phyloP scores from a whole-genome alignment of 2,113 vertebrate genomes.

The Turdus rufiventris region DNA sequence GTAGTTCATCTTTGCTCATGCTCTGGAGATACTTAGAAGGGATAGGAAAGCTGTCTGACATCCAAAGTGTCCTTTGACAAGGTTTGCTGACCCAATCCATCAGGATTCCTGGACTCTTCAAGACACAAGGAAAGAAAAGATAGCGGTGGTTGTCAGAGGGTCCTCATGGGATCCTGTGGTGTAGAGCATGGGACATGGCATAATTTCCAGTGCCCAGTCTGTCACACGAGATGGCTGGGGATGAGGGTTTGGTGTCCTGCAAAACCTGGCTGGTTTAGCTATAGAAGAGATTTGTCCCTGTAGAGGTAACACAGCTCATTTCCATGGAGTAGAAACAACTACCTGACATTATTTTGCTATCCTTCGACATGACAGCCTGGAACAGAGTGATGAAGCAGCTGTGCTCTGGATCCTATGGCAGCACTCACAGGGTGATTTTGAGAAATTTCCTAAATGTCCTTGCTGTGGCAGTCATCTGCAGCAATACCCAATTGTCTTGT shows the following conservation, averaged over 20 bases:
- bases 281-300: not conserved
- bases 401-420: not conserved
- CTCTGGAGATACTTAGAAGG: not conserved
- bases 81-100: not conserved
- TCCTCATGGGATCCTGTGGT: not conserved
- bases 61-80: not conserved
- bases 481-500: not conserved
- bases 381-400: not conserved
- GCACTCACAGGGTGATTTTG: not conserved
- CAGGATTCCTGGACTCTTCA: not conserved
- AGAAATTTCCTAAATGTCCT: not conserved
- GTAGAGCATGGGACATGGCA: rapidly evolving
- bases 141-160: not conserved
- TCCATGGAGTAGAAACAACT: not conserved
- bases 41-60: not conserved
- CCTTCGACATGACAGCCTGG: not conserved
- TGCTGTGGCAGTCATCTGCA: not conserved
- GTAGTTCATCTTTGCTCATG: not conserved
- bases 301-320: not conserved
- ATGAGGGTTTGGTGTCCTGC: not conserved
- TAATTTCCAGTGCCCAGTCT: not conserved
- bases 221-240: not conserved
- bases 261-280: not conserved
- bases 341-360: not conserved
- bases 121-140: not conserved